Evolutionary conservation across 2,113 vertebrate species (phyloP).

Genomic region (Gavialis gangeticus): DNA sequence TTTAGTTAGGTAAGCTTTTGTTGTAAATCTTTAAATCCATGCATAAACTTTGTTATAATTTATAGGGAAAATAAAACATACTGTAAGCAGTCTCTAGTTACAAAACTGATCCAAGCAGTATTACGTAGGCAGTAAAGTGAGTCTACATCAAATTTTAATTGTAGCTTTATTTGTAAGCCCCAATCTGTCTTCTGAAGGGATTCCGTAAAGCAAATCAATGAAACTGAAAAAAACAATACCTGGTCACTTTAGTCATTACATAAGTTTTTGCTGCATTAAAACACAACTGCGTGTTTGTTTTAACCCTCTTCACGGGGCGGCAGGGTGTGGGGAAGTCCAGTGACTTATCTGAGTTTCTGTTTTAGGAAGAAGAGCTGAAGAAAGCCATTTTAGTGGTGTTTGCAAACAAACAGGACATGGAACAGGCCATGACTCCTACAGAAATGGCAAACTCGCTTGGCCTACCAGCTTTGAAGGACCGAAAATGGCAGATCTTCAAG

Average conservation of each 20-base stretch:
- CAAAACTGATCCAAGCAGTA: no score
- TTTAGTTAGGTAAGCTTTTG: not conserved
- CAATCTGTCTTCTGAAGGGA: not conserved
- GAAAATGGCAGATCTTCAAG: constrained; percentile 99
- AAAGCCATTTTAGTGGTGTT: constrained; percentile 98
- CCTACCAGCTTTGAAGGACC: constrained; percentile 93
- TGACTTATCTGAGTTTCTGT: rapidly evolving
- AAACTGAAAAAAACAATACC: not conserved
- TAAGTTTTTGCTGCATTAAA: not conserved
- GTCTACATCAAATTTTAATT: not conserved
- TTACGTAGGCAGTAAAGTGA: not conserved
- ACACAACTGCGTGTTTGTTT: not conserved
- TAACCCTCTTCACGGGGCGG: not conserved
- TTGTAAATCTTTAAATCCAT: no score
- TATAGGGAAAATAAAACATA: not conserved
- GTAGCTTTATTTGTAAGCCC: not conserved
- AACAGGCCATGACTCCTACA: constrained; percentile 96
- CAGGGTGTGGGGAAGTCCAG: not conserved
- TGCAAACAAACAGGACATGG: constrained; percentile 99
- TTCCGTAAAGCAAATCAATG: not conserved
- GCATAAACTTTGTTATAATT: no score
- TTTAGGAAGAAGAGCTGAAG: constrained; percentile 96
- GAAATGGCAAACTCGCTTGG: constrained; percentile 96
- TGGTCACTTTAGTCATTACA: not conserved
- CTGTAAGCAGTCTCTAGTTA: not conserved